Conservation (phyloP, 30 jellyfish, hydroid and myxozoan genomes). For the Mastigias papua region DNA sequence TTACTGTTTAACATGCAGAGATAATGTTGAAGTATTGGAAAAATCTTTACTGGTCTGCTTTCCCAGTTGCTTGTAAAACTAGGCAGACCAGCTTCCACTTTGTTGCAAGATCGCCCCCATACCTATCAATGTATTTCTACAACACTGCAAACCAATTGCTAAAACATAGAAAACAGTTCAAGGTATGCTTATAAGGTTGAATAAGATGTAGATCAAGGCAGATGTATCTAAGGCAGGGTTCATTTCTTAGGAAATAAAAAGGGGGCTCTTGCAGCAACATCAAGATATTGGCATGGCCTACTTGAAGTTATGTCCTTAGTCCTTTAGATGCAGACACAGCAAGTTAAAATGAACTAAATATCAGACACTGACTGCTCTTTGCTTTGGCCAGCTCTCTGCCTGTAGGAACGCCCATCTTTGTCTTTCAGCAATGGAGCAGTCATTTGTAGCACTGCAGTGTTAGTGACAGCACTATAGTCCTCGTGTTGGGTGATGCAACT, state of each 20-base stretch:
- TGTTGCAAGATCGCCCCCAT: neutral
- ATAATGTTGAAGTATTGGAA: neutral
- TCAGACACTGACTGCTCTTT: conserved; percentile 10
- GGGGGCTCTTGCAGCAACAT: neutral
- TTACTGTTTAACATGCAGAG: neutral
- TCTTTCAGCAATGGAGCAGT: conserved; percentile 30
- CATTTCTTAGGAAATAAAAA: neutral
- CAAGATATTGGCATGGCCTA: neutral
- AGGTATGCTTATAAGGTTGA: neutral
- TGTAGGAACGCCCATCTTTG: conserved; percentile 11
- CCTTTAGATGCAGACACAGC: neutral
- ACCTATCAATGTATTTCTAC: neutral
- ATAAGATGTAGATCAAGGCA: neutral
- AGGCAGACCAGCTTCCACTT: neutral
- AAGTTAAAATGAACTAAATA: neutral
- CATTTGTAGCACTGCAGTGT: conserved; percentile 8
- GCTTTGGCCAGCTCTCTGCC: conserved; percentile 28
- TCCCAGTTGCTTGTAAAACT: neutral
- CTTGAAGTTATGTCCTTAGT: neutral
- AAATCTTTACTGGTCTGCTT: neutral
- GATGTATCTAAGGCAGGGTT: neutral
- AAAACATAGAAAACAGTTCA: neutral
- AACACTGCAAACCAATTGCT: neutral
- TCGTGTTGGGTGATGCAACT: neutral
- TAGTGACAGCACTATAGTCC: conserved; percentile 14